Conservation (phyloP, 2,797 vertebrate genomes). For the Centropyge bicolor region DNA sequence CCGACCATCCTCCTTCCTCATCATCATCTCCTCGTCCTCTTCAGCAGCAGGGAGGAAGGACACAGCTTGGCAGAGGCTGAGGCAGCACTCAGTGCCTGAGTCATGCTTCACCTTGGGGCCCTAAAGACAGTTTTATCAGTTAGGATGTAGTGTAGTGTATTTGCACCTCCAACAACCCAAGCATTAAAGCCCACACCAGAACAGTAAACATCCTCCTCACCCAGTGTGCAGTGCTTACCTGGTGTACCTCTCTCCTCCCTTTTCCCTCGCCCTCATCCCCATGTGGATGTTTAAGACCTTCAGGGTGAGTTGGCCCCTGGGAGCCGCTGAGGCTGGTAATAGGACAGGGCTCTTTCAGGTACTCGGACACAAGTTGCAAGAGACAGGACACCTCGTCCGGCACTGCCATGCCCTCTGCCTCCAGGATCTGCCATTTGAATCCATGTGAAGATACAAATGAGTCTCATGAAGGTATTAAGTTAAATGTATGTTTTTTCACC, state of each 20-base stretch:
- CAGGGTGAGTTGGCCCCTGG: slow-evolving; percentile 62
- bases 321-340: slow-evolving; percentile 76
- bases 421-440: slow-evolving; percentile 79
- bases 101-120: slow-evolving; percentile 71
- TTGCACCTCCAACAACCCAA: background rate
- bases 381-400: slow-evolving; percentile 82
- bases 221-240: slow-evolving; percentile 49
- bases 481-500: background rate
- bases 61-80: slow-evolving; percentile 86
- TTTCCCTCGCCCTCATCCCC: slow-evolving; percentile 56
- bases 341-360: slow-evolving; percentile 76
- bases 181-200: background rate
- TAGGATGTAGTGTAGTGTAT: background rate
- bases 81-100: slow-evolving; percentile 82
- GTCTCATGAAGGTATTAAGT: background rate
- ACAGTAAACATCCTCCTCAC: background rate
- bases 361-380: slow-evolving; percentile 80
- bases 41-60: slow-evolving; percentile 84
- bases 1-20: slow-evolving; percentile 77
- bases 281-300: slow-evolving; percentile 53
- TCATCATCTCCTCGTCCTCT: slow-evolving; percentile 85
- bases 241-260: slow-evolving; percentile 55
- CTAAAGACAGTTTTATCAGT: slow-evolving; percentile 37
- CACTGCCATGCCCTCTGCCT: slow-evolving; percentile 79
- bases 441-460: background rate